Base-by-base conservation (phyloP, 2,797 vertebrate species). In the Microchirus variegatus region DNA sequence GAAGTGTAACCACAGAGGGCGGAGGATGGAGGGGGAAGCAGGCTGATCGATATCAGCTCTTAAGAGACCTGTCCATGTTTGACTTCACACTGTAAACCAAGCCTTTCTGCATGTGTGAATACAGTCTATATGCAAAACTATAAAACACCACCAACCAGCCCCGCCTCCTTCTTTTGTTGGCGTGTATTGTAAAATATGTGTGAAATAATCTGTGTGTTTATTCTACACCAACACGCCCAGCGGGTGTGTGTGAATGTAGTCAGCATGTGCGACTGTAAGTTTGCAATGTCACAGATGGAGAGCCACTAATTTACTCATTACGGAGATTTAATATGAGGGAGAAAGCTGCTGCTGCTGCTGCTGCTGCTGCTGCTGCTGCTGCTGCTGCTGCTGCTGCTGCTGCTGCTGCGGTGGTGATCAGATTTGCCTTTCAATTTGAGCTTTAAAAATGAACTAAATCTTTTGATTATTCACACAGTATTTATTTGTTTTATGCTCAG, bases 261-360 rank as follows among this genome's bases (percentile, higher is more conserved):
- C 78, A 77, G 82, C 82, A 79, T 87, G 87, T 87, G 86, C 53
- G 70, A 84, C 66, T 78, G 67, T 79, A 87, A 83, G 83, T 87
- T 86, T 89, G 83, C 77, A 78, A 70, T 75, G 60, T 80, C 73
- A 73, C 90, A 90, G 89, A 90, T 90, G 87, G 89, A 89, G 83
- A 83, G 57, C 74, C 77, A 78, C 81, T 90, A 83, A 89, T 90
- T 86, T 87, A 85, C 82, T 90, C 84, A 89, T 92, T 82, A 86
- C 80, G 65, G 79, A 75, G 80, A 78, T 79, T 75, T 78, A 86
- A 87, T 81, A 80, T 57, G 78, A 63, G 75, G 2, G 22, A 59
- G 38, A 78, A 78, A 31, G 31, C 31, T 31, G 31, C 31, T 31
- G 22, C 22, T 22, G 22, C 22, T 22, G 22, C 22, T 22, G 22